These are phyloP conservation scores for Criorhina ranunculi DNA, from an alignment of 2,888 invertebrate species.

Conservation along the genomic window DNA sequence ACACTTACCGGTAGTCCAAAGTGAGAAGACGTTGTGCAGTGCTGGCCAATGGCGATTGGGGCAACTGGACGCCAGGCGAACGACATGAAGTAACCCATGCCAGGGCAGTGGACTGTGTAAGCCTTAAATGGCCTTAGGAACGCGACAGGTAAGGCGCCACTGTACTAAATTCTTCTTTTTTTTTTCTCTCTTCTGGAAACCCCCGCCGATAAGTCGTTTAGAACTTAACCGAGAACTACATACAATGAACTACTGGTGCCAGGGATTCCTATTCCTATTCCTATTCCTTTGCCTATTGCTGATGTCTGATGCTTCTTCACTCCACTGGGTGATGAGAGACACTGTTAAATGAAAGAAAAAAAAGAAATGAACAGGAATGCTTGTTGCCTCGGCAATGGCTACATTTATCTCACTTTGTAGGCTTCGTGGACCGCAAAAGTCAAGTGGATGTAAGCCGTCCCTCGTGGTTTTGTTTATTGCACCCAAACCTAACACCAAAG, in stretches of 20 bases:
- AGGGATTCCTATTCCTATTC: slow-evolving; percentile 41
- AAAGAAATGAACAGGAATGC: slow-evolving; percentile 8
- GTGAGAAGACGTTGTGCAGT: slow-evolving; percentile 11
- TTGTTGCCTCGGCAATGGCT: slow-evolving; percentile 23
- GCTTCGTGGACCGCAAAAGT: slow-evolving; percentile 47
- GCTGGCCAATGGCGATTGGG: slow-evolving; percentile 15
- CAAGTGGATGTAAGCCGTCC: slow-evolving; percentile 27
- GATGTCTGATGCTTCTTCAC: slow-evolving; percentile 11
- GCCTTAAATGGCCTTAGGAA: slow-evolving; percentile 71
- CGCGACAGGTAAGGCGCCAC: slow-evolving; percentile 75
- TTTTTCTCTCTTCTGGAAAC: slow-evolving; percentile 12
- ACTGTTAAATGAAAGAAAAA: slow-evolving; percentile 34
- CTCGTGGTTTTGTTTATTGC: slow-evolving; percentile 36
- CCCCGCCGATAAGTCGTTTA: slow-evolving; percentile 26
- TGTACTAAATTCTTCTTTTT: slow-evolving; percentile 51
- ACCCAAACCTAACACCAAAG: slow-evolving; percentile 44
- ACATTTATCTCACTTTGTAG: slow-evolving; percentile 56
- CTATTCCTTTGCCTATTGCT: no score
- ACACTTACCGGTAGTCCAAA: slow-evolving; percentile 1
- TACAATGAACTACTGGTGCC: slow-evolving; percentile 12
- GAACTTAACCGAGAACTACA: neutral
- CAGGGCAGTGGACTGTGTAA: slow-evolving; percentile 43
- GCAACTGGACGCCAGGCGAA: slow-evolving; percentile 33
- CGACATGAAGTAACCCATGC: slow-evolving; percentile 47
- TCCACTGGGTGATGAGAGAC: slow-evolving; percentile 33